These are phyloP conservation scores for Catocala fraxini DNA, from an alignment of 2,888 invertebrate genomes.

Conservation along the genomic window DNA sequence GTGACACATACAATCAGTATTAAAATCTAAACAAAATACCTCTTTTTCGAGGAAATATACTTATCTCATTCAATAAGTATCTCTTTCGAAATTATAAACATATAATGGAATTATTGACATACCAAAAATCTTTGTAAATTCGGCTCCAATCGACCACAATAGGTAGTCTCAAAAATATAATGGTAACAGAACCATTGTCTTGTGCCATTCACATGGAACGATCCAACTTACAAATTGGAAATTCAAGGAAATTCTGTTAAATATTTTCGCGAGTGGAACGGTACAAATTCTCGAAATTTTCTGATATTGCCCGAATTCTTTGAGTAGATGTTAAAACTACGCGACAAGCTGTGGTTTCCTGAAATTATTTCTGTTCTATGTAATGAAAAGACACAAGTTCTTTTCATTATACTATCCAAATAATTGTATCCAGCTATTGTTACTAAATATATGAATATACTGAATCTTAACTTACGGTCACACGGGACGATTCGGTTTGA, in stretches of 20 bases:
- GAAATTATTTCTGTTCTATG: too few species aligned
- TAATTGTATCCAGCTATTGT: too few species aligned
- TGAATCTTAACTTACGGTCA: too few species aligned
- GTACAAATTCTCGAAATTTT: neutral
- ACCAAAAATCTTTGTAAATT: slow-evolving; percentile 17
- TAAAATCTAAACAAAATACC: neutral
- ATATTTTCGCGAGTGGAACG: slow-evolving; percentile 19
- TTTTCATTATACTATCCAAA: too few species aligned
- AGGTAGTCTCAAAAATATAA: slow-evolving; percentile 15
- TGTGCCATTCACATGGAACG: slow-evolving; percentile 35
- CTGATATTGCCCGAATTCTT: neutral
- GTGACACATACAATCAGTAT: too few species aligned
- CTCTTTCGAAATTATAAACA: slow-evolving; percentile 1
- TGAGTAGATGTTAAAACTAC: neutral
- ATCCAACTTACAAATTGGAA: neutral
- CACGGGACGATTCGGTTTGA: too few species aligned
- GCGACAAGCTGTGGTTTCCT: neutral
- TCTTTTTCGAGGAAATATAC: neutral
- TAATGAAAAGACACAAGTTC: too few species aligned
- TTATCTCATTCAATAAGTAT: neutral
- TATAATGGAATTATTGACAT: slow-evolving; percentile 30
- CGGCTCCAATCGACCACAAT: slow-evolving; percentile 19
- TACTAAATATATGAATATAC: too few species aligned
- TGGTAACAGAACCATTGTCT: slow-evolving; percentile 31
- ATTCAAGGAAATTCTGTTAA: slow-evolving; percentile 29